Evolutionary conservation across 2,797 vertebrate genomes (phyloP), one percentile per base, ranked within the genome.

Genomic region (Philypnodon macrostomus): DNA sequence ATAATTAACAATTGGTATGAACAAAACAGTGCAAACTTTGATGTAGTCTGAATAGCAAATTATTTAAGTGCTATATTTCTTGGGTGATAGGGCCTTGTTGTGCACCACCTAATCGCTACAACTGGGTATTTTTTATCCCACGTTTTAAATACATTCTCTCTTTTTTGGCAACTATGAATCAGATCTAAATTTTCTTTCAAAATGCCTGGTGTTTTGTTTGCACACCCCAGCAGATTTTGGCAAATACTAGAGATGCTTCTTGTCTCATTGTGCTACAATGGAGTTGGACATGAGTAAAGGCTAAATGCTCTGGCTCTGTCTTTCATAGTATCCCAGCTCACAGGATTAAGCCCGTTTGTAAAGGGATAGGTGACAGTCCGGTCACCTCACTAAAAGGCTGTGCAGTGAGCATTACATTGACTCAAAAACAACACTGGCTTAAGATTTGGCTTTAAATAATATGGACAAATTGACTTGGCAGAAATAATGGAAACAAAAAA

Each of bases 91-190:
- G 27, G 12, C 27, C 27, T 29, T 11, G 9, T 12, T 10, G 12
- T 3, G 9, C 12, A 11, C 27, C 27, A 29, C 7, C 7, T 9
- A 29, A 29, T n/a, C n/a, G 12, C 27, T 29, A 10, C 27, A 29
- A 29, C 10, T 10, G 27, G 27, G 27, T 29, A 29, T 29, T n/a
- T n/a, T n/a, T n/a, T 29, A 29, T 29, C 10, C 27, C 45, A n/a
- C n/a, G n/a, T n/a, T 39, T 19, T 2, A 57, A 44, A 38, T 67
- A 80, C 80, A 73, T 68, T 63, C 63, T n/a, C 78, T 58, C 29
- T 63, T 56, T 64, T 74, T 79, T 84, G 85, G 75, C 80, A 83
- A 61, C 58, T 63, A 63, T 54, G 47, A 67, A 71, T 75, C 69
- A 46, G 50, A 67, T 58, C 13, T 67, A 52, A 23, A 65, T 64